Base-by-base conservation (phyloP, 2,888 invertebrate genomes). In the Spicauda simplicius region DNA sequence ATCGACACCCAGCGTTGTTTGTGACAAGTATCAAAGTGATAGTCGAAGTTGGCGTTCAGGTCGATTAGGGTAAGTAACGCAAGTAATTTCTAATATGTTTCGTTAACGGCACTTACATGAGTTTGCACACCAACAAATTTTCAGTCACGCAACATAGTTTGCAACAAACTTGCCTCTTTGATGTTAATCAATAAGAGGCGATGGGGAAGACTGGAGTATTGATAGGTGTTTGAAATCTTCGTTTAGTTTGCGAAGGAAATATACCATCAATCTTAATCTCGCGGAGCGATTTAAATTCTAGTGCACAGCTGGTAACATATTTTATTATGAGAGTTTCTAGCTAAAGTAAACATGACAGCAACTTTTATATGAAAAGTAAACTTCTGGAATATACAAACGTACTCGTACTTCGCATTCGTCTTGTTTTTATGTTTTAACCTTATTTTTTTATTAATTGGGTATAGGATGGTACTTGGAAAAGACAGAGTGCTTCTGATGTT, bases 1-100 rank as follows among this genome's bases (percentile, higher is more conserved):
- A 56, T 50, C 33, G 41, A 8, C 30, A 48, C 33, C 20, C n/a
- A 6, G 33, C 48, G 70, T 68, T 71, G 56, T 74, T 73, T 70
- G 71, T 70, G 68, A 70, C 76, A 74, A 73, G 78, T 80, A 85
- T 87, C 83, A 86, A 85, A 84, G 80, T 84, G 85, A 85, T 87
- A 84, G 82, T 76, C 75, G 76, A 88, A 90, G 82, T 88, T 84
- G 71, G 72, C 75, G 76, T 80, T 81, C 77, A 75, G 77, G 82
- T 86, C 86, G 87, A 88, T 90, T 86, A 87, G 79, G 77, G 84
- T 81, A 81, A 86, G 84, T 86, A 87, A 86, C 82, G 81, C 79
- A 84, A 88, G 88, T 86, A 88, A 90, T 91, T 86, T 88, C 86
- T 87, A 88, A 88, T 90, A 88, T 87, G 84, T 90, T 88, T 83